Conservation (phyloP, 2,888 invertebrate species). For the Andrena camellia region DNA sequence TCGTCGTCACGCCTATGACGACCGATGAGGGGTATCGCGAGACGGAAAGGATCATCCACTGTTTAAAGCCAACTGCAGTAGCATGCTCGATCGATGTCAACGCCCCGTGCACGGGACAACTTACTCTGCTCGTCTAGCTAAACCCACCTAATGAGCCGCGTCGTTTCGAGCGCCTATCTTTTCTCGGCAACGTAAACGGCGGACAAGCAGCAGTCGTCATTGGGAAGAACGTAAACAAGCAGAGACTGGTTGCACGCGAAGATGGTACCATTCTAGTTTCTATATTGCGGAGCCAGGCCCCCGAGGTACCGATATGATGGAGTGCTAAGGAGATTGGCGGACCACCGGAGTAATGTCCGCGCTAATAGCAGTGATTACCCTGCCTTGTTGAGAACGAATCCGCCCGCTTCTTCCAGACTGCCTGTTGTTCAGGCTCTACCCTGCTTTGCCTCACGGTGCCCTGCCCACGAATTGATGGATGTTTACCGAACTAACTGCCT, state of each 20-base stretch:
- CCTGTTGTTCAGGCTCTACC: conserved; percentile 66
- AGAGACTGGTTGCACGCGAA: conserved; percentile 34
- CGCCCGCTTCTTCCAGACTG: conserved; percentile 78
- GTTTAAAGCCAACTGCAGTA: conserved; percentile 10
- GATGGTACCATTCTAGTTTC: conserved; percentile 54
- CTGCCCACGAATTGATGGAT: conserved; percentile 83
- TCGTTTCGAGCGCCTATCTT: background rate
- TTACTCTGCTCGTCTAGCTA: conserved; percentile 13
- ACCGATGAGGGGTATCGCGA: conserved; percentile 49
- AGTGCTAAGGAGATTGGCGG: conserved; percentile 84
- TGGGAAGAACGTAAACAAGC: conserved; percentile 22
- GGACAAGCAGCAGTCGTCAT: background rate
- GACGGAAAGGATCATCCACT: conserved; percentile 32
- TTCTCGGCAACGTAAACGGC: background rate
- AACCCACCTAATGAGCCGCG: background rate
- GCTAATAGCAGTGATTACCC: conserved; percentile 88
- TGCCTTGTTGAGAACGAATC: conserved; percentile 82
- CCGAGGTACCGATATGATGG: conserved; percentile 77
- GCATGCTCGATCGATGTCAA: conserved; percentile 32
- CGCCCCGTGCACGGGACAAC: conserved; percentile 34
- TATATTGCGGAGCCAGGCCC: conserved; percentile 47
- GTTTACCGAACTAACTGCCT: conserved; percentile 81
- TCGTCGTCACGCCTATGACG: conserved; percentile 79
- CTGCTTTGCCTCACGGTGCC: conserved; percentile 60
- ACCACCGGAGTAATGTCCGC: conserved; percentile 87